Percentiles rank a stretch among this genome's conserved stretches.
Conservation (phyloP, 1,140 invertebrate species). For the Agrypnia vestita region DNA sequence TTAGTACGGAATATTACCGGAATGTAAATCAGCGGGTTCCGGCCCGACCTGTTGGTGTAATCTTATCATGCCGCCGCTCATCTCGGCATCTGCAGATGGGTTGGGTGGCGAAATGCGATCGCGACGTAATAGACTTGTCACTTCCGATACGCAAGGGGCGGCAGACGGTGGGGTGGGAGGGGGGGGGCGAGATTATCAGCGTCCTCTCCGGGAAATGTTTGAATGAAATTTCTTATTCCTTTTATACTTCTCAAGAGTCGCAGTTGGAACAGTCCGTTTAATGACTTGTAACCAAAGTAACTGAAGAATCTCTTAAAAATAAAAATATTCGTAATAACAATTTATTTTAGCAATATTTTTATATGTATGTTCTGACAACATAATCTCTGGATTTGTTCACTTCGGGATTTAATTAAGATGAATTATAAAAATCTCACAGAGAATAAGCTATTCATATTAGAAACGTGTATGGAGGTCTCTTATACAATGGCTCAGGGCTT, state of each 20-base stretch:
- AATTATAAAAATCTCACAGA: too few species aligned
- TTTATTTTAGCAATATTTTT: too few species aligned
- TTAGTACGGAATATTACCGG: constrained; percentile 53
- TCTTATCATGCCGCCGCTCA: constrained; percentile 46
- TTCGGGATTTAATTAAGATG: too few species aligned
- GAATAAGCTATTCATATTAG: too few species aligned
- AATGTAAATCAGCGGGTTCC: constrained; percentile 59
- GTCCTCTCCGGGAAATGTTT: not conserved
- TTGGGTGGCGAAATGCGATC: constrained; percentile 22
- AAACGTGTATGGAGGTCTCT: too few species aligned
- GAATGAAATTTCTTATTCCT: constrained; percentile 20
- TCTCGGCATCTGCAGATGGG: not conserved
- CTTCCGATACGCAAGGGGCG: constrained; percentile 42
- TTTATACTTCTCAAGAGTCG: not conserved
- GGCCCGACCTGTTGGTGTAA: constrained; percentile 55
- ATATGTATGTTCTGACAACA: too few species aligned
- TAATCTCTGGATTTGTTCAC: too few species aligned
- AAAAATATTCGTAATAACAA: not conserved
- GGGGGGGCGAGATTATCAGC: constrained; percentile 15
- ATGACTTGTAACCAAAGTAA: constrained; percentile 4
- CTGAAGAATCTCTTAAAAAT: not conserved
- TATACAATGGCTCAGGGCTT: too few species aligned
- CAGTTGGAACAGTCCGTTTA: constrained; percentile 6
- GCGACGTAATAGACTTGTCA: constrained; percentile 53
- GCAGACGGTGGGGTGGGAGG: not conserved